A percentile compares a stretch with the other conserved stretches of the same genome.
These are phyloP conservation scores for Venturia canescens DNA, from an alignment of 1,140 invertebrate species.

Conservation along the genomic window DNA sequence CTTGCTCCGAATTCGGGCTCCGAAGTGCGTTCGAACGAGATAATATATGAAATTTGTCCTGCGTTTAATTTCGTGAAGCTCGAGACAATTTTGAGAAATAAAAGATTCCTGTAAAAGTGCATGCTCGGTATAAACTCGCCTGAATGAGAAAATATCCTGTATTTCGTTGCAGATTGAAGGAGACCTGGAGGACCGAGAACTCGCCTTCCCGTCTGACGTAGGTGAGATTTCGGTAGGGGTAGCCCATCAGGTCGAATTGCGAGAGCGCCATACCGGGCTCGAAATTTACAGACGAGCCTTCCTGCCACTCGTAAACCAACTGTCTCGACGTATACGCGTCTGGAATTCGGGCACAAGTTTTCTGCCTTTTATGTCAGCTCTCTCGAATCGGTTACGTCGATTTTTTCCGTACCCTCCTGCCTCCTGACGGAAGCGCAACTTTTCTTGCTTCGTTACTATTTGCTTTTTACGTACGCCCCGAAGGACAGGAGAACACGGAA, in stretches of 20 bases:
- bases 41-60: too few relatives aligned
- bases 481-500: too few relatives aligned
- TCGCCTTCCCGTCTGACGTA: conserved; percentile 87
- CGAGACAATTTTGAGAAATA: background rate
- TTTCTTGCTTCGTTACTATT: too few relatives aligned
- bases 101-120: conserved; percentile 10
- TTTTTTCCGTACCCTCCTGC: background rate
- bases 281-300: conserved; percentile 88
- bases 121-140: conserved; percentile 53
- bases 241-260: conserved; percentile 94
- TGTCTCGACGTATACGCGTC: conserved; percentile 94
- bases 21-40: background rate
- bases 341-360: conserved; percentile 69
- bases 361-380: conserved; percentile 8
- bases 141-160: conserved; percentile 97
- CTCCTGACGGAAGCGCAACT: background rate
- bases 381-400: background rate
- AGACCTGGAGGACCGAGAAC: conserved; percentile 93
- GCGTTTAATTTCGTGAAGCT: too few relatives aligned
- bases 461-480: too few relatives aligned
- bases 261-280: conserved; percentile 93
- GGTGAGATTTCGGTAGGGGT: conserved; percentile 88
- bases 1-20: too few relatives aligned
- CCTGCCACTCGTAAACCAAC: conserved; percentile 94
- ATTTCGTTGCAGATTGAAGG: conserved; percentile 93